A percentile compares a stretch with the other conserved stretches of the same genome.
These are phyloP conservation scores for Monopis laevigella DNA, from an alignment of 2,888 invertebrate genomes.

Conservation along the genomic window DNA sequence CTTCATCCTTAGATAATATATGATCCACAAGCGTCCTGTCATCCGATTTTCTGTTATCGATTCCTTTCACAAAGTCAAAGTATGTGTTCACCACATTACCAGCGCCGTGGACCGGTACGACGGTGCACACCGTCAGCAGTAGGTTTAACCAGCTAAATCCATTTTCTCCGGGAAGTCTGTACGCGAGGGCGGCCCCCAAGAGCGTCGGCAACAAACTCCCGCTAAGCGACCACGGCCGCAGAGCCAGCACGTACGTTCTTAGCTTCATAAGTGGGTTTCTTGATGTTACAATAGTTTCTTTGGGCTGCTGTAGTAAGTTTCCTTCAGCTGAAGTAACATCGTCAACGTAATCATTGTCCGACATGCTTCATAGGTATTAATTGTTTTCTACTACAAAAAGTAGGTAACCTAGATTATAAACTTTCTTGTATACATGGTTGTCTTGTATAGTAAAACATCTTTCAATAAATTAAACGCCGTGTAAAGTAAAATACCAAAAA, in stretches of 20 bases:
- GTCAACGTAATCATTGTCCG: conserved; percentile 33
- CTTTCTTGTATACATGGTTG: not conserved
- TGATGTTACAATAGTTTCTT: conserved; percentile 35
- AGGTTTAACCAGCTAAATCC: conserved; percentile 84
- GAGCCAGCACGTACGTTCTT: conserved; percentile 86
- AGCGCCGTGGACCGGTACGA: conserved; percentile 93
- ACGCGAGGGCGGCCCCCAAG: conserved; percentile 88
- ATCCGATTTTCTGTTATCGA: conserved; percentile 92
- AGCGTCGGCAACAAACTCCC: conserved; percentile 92
- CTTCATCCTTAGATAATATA: conserved; percentile 75
- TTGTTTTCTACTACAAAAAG: not conserved
- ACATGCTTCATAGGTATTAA: conserved; percentile 2
- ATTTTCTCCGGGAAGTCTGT: conserved; percentile 78
- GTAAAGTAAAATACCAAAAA: no score
- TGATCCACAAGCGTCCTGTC: conserved; percentile 96
- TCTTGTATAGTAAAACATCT: no score
- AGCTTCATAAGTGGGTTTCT: conserved; percentile 81
- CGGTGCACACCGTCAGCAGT: conserved; percentile 84
- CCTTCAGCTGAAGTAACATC: conserved; percentile 47
- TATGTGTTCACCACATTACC: conserved; percentile 97
- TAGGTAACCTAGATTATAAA: conserved; percentile 6
- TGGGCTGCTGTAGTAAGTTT: conserved; percentile 53
- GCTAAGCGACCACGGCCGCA: conserved; percentile 94
- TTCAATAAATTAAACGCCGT: no score
- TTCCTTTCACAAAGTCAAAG: conserved; percentile 93